These are phyloP conservation scores for Sphaerodactylus townsendi DNA, from an alignment of 2,113 vertebrate species.

Conservation along the genomic window DNA sequence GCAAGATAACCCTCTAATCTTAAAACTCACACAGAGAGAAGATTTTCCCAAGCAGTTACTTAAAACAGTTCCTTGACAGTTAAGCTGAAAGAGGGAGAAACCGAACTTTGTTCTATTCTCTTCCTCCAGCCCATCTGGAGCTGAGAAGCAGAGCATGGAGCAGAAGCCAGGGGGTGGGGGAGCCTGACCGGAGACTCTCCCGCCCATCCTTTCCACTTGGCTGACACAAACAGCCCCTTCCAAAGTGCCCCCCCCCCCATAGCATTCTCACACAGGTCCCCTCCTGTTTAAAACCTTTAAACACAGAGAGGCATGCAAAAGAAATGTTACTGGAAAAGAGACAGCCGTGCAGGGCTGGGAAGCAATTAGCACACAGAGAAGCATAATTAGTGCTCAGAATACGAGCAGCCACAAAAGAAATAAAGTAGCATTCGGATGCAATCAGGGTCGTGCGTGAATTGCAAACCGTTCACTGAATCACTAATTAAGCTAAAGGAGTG, in stretches of 20 bases:
- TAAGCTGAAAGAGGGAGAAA: background rate
- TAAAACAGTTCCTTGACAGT: background rate
- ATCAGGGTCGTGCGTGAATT: constrained; percentile 69
- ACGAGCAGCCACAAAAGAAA: constrained; percentile 55
- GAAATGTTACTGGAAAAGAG: constrained; percentile 57
- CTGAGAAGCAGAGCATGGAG: accelerated
- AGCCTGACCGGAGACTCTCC: background rate
- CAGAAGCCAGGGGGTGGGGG: background rate
- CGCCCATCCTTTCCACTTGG: background rate
- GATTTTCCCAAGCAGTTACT: background rate
- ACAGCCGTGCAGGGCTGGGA: constrained; percentile 60
- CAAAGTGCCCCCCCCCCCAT: background rate
- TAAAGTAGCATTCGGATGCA: constrained; percentile 63
- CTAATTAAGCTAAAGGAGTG: constrained; percentile 56
- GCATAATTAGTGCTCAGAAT: constrained; percentile 71
- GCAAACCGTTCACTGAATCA: constrained; percentile 55
- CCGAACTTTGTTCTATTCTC: background rate
- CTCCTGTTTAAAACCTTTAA: constrained; percentile 38
- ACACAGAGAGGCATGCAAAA: constrained; percentile 61
- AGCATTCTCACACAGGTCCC: background rate
- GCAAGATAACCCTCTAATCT: background rate
- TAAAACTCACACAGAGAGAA: too few species aligned
- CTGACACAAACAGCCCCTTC: background rate
- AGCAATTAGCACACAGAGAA: constrained; percentile 72
- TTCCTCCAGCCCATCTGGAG: background rate